These are phyloP conservation scores for Caenorhabditis briggsae DNA, from an alignment of 1,140 invertebrate species.

Conservation along the genomic window DNA sequence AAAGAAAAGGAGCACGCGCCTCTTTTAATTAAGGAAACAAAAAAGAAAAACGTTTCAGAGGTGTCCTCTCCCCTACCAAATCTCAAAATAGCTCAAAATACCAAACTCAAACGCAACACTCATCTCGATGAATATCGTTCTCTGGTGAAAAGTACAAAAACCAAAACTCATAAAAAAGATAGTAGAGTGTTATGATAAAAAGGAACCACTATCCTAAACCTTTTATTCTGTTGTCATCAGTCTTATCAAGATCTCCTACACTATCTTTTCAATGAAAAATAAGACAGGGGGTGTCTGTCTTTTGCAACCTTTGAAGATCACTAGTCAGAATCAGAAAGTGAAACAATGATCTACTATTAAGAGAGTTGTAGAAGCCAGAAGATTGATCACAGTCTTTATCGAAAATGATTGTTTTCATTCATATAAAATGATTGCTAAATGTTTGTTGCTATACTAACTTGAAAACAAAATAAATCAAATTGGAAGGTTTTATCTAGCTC, in stretches of 20 bases:
- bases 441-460: background rate
- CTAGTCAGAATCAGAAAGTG: too few species aligned
- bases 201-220: background rate
- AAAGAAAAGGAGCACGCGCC: background rate
- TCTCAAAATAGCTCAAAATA: too few species aligned
- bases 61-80: too few species aligned
- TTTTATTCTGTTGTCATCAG: background rate
- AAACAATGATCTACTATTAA: too few species aligned
- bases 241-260: conserved; percentile 17
- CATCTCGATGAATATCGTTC: background rate
- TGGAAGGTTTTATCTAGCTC: background rate
- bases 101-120: too few species aligned
- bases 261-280: conserved; percentile 26
- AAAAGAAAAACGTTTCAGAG: background rate
- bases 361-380: conserved; percentile 6
- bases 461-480: background rate
- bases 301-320: conserved; percentile 38
- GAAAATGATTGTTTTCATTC: background rate
- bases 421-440: background rate
- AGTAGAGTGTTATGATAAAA: background rate
- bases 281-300: background rate
- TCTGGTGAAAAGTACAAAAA: background rate
- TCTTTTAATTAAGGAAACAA: conserved; percentile 21
- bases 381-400: background rate
- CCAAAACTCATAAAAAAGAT: background rate